phyloP scores from a whole-genome alignment of 2,797 vertebrate species.

The Simalia tracyae region DNA sequence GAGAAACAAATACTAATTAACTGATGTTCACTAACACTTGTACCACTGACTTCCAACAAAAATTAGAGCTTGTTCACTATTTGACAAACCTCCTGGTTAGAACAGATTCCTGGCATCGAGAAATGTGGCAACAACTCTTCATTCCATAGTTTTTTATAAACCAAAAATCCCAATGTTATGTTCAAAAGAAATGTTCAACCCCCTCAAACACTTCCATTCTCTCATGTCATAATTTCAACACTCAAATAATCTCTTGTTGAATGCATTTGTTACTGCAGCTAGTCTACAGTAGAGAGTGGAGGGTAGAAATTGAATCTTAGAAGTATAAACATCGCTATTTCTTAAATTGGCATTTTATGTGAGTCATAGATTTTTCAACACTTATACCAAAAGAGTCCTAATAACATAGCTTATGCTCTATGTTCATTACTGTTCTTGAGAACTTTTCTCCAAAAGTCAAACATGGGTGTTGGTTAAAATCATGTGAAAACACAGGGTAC shows the following conservation, averaged over 20 bases:
- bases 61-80: background rate
- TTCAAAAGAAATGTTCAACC: constrained; percentile 23
- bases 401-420: background rate
- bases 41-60: background rate
- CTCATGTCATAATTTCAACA: constrained; percentile 37
- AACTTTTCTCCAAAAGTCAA: constrained; percentile 18
- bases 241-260: constrained; percentile 20
- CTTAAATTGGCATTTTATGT: constrained; percentile 51
- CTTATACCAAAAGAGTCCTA: background rate
- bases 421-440: background rate
- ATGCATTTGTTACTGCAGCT: constrained; percentile 50
- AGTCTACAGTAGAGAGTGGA: constrained; percentile 28
- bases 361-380: constrained; percentile 25
- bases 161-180: constrained; percentile 27
- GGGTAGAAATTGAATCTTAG: background rate
- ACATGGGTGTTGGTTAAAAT: background rate
- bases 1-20: background rate
- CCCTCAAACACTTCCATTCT: constrained; percentile 34
- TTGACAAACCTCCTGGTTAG: background rate
- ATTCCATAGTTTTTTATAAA: constrained; percentile 20
- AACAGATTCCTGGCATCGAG: background rate
- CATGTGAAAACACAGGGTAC: background rate
- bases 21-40: background rate
- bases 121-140: background rate
- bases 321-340: background rate